Evolutionary conservation across 2,797 vertebrate species (phyloP), one percentile per base, ranked within the genome.

Genomic region (Danio tinwini): DNA sequence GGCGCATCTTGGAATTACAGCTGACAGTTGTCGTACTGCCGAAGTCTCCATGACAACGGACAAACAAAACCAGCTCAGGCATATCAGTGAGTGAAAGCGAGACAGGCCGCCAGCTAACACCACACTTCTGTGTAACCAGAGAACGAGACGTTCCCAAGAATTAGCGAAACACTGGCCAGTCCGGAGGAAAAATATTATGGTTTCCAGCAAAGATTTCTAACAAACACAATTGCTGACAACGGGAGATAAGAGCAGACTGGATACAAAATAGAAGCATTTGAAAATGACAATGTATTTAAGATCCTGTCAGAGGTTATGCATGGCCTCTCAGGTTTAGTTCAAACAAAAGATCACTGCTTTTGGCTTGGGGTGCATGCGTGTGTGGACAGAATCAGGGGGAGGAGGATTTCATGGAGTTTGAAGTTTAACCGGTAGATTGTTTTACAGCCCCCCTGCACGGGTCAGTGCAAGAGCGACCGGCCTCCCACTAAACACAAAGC

Each of bases 341-440:
- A 67, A 72, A 80, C 58, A 55, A 80, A 55, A 67, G 45, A 62
- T 49, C 58, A 37, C 40, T 10, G 37, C 14, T 42, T 64, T 71
- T 40, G 58, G 14, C 39, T 19, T 53, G 21, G 49, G 49, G 74
- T 42, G 39, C 37, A 45, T 65, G 45, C 50, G 62, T 67, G 75
- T 78, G 74, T 63, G 82, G 53, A 29, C 61, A 53, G 80, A 19
- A 39, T 56, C 42, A 40, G 19, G 62, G 78, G 81, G 37, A 64
- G 69, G 19, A 69, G 39, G 44, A 55, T 65, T 69, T 56, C 29
- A 59, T 64, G 52, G 53, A 61, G 77, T 58, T 81, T 74, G 67
- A 79, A 85, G 76, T 83, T 83, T 75, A 84, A 78, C 80, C 49
- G 56, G 68, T 70, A 74, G 74, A 81, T 82, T 80, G 82, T 67